phyloP scores from a whole-genome alignment of 2,113 vertebrate genomes.

The Physeter macrocephalus region DNA sequence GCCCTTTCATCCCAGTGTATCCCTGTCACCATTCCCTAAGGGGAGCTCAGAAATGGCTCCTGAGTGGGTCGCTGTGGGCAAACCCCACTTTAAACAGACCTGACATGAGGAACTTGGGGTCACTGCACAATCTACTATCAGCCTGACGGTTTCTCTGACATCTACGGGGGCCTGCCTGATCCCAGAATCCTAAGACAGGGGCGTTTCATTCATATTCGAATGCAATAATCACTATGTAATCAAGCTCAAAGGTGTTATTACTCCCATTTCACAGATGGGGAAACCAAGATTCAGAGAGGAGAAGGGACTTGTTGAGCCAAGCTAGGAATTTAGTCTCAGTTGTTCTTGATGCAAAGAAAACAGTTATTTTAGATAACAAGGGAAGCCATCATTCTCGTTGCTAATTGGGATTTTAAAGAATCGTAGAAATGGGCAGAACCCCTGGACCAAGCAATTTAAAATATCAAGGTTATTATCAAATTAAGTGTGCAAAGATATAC shows the following conservation, averaged over 20 bases:
- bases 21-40: not conserved
- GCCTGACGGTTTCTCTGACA: not conserved
- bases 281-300: not conserved
- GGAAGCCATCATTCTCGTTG: not conserved
- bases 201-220: not conserved
- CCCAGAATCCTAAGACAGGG: not conserved
- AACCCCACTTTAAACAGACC: not conserved
- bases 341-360: not conserved
- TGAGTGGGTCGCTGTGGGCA: not conserved
- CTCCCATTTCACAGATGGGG: not conserved
- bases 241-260: not conserved
- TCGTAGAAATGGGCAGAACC: not conserved
- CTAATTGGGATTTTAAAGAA: not conserved
- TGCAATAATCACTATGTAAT: accelerated
- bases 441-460: not conserved
- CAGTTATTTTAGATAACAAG: not conserved
- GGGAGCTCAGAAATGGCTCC: not conserved
- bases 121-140: not conserved
- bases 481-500: not conserved
- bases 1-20: not conserved
- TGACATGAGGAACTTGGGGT: not conserved
- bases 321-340: not conserved
- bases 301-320: not conserved
- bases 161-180: not conserved
- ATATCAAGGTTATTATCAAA: not conserved